Percentiles rank a stretch among this genome's conserved stretches.
Conservation (phyloP, 2,797 vertebrate genomes). For the Macropodus opercularis region DNA sequence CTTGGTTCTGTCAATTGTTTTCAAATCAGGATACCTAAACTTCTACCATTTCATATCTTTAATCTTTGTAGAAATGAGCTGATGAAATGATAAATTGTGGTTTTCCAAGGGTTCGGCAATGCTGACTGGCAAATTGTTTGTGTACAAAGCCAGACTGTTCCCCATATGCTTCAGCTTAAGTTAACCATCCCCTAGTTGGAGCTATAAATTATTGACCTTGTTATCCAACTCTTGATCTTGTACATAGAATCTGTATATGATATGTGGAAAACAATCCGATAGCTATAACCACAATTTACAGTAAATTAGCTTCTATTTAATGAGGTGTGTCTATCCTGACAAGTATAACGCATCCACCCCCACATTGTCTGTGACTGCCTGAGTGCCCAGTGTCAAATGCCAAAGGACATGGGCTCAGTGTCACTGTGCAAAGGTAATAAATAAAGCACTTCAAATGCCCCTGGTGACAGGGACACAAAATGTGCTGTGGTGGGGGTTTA, state of each 20-base stretch:
- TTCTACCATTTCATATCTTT: background rate
- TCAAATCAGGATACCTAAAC: background rate
- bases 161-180: background rate
- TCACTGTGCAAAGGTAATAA: slow-evolving; percentile 74
- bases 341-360: slow-evolving; percentile 9
- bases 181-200: background rate
- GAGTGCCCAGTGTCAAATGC: slow-evolving; percentile 61
- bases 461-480: slow-evolving; percentile 69
- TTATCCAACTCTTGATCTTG: background rate
- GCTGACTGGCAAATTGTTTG: background rate
- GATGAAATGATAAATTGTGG: background rate
- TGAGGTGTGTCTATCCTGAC: slow-evolving; percentile 11
- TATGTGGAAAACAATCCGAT: slow-evolving; percentile 1
- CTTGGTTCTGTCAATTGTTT: background rate
- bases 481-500: slow-evolving; percentile 71
- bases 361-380: slow-evolving; percentile 30
- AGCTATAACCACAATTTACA: slow-evolving; percentile 4
- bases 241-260: background rate
- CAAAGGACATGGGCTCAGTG: slow-evolving; percentile 65
- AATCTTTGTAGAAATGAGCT: background rate
- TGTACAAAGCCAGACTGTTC: background rate
- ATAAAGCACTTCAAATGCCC: slow-evolving; percentile 63
- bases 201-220: background rate
- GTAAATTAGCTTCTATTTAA: slow-evolving; percentile 12
- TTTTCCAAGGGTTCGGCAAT: background rate